Evolutionary conservation across 2,888 invertebrate species (phyloP).

Genomic region (Sympetrum striolatum): DNA sequence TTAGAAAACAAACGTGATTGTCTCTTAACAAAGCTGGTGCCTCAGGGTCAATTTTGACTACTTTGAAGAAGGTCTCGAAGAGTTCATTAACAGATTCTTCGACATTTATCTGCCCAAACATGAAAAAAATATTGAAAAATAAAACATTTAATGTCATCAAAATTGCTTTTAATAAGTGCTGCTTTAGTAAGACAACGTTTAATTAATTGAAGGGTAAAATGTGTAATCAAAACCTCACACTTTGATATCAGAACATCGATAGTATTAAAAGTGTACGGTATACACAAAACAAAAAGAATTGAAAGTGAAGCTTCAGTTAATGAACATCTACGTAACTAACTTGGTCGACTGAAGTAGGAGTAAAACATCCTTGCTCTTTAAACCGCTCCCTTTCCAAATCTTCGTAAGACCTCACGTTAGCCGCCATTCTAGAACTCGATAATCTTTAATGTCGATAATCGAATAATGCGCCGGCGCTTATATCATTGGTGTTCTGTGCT

Average conservation of each 20-base stretch:
- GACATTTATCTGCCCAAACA: conserved; percentile 63
- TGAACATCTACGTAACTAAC: conserved; percentile 56
- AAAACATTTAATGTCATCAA: too few species aligned
- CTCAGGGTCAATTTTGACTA: conserved; percentile 63
- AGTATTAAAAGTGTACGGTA: conserved; percentile 36
- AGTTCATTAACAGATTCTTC: conserved; percentile 66
- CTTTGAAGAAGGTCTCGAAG: conserved; percentile 61
- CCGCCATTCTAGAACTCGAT: conserved; percentile 51
- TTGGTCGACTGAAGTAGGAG: conserved; percentile 68
- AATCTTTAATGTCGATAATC: neutral
- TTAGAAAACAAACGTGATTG: conserved; percentile 71
- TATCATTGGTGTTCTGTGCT: too few species aligned
- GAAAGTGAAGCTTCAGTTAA: conserved; percentile 13
- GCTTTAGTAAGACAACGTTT: too few species aligned
- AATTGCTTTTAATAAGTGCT: too few species aligned
- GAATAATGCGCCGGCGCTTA: neutral
- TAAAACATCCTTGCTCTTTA: conserved; percentile 68
- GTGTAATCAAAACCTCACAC: neutral
- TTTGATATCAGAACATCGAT: neutral
- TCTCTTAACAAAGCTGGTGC: conserved; percentile 69
- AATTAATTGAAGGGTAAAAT: neutral
- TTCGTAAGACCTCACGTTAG: conserved; percentile 54
- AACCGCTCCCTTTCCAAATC: conserved; percentile 60
- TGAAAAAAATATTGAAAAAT: conserved; percentile 44
- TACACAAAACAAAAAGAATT: conserved; percentile 57